Conservation (phyloP, 2,797 vertebrate genomes). For the Halcyon chelicuti region DNA sequence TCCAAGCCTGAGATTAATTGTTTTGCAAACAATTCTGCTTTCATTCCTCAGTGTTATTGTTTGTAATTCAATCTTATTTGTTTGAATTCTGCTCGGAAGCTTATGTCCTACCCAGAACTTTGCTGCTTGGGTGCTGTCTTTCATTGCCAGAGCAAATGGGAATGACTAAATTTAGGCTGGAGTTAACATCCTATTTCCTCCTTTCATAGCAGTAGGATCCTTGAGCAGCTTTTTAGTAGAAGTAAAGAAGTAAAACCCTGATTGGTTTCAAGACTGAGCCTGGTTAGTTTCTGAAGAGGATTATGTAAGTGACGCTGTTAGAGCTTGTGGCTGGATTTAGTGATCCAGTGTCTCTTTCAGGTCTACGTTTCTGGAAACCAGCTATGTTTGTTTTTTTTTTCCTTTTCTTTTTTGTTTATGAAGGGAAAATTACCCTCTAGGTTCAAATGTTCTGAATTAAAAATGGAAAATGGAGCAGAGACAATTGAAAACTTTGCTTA, state of each 20-base stretch:
- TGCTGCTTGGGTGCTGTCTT: not conserved
- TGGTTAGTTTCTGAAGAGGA: not conserved
- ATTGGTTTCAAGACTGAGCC: not conserved
- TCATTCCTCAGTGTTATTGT: not conserved
- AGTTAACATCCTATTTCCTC: slow-evolving; percentile 17
- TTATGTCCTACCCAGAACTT: not conserved
- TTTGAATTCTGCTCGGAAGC: slow-evolving; percentile 18
- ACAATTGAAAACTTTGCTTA: not conserved
- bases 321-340: slow-evolving; percentile 5
- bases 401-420: not conserved
- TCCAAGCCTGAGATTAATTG: not conserved
- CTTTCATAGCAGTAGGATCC: slow-evolving; percentile 19
- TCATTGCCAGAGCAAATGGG: not conserved
- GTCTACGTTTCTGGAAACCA: not conserved
- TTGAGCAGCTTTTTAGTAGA: not conserved
- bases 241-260: not conserved
- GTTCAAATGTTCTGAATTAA: slow-evolving; percentile 1
- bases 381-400: not conserved
- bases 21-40: slow-evolving; percentile 36
- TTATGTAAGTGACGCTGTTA: not conserved
- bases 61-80: slow-evolving; percentile 1
- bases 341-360: not conserved
- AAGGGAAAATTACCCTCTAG: not conserved
- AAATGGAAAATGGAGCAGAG: slow-evolving; percentile 5
- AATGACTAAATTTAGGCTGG: slow-evolving; percentile 21